These are phyloP conservation scores for Eupeodes luniger DNA, from an alignment of 2,888 invertebrate genomes.

Conservation along the genomic window DNA sequence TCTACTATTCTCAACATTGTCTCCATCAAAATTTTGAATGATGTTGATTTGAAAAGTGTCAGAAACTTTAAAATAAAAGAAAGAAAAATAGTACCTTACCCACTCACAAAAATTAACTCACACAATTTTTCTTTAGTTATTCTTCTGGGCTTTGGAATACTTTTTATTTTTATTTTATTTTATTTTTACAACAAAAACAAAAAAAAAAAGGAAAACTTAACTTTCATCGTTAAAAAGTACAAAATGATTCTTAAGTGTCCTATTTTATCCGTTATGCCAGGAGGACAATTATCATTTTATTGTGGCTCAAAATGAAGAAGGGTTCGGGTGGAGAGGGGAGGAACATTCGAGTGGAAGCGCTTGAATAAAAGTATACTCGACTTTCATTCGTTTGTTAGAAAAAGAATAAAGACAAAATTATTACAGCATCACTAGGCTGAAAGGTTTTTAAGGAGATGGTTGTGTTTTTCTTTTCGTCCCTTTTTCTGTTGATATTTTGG, in stretches of 20 bases:
- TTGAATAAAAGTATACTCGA: constrained; percentile 57
- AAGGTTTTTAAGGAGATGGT: constrained; percentile 35
- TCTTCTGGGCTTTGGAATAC: neutral
- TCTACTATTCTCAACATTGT: constrained; percentile 23
- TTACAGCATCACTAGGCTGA: constrained; percentile 61
- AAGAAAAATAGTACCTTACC: neutral
- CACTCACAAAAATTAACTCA: constrained; percentile 21
- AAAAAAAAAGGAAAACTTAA: constrained; percentile 54
- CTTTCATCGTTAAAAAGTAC: constrained; percentile 74
- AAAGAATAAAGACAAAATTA: constrained; percentile 27
- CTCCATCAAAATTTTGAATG: constrained; percentile 52
- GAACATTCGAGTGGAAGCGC: constrained; percentile 9
- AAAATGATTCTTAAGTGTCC: constrained; percentile 71
- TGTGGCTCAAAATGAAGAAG: constrained; percentile 66
- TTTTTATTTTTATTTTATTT: neutral
- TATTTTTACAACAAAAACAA: neutral
- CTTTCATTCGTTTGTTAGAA: constrained; percentile 49
- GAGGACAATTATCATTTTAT: constrained; percentile 71
- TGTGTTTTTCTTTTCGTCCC: neutral
- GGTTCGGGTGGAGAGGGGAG: neutral
- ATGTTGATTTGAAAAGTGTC: constrained; percentile 68
- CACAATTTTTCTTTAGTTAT: constrained; percentile 11
- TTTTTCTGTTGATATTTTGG: constrained; percentile 27
- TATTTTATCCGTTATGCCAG: constrained; percentile 66
- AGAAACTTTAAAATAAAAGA: constrained; percentile 61